A percentile compares a stretch with the other conserved stretches of the same genome.
These are phyloP conservation scores for Diploscapter pachys DNA, from an alignment of 1,140 invertebrate genomes.

Conservation along the genomic window DNA sequence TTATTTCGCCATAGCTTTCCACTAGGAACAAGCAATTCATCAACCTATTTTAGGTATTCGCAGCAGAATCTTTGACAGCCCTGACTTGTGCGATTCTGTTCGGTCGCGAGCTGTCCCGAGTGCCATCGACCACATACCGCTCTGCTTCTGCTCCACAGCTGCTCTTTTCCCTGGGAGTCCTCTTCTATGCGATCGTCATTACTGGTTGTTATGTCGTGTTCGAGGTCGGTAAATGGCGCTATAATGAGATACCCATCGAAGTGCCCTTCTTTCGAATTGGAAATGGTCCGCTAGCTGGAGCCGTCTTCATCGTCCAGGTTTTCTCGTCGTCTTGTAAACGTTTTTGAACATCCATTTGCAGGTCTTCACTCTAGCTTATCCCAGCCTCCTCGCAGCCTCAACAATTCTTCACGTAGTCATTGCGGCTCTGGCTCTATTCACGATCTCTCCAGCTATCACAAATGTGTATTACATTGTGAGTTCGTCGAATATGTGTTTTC, in stretches of 20 bases:
- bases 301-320: constrained; percentile 48
- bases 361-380: constrained; percentile 20
- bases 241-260: constrained; percentile 48
- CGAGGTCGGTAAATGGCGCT: constrained; percentile 57
- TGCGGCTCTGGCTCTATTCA: constrained; percentile 50
- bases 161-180: constrained; percentile 49
- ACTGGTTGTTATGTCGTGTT: constrained; percentile 56
- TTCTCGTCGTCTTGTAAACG: too few relatives aligned
- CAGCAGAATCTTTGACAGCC: constrained; percentile 43
- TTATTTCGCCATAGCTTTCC: too few relatives aligned
- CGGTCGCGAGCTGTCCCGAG: constrained; percentile 37
- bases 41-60: neutral
- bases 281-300: constrained; percentile 55
- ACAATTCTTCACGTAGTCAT: constrained; percentile 52
- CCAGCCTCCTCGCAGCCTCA: constrained; percentile 44
- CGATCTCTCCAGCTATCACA: constrained; percentile 51
- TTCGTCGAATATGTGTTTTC: neutral
- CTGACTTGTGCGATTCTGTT: constrained; percentile 44
- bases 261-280: constrained; percentile 52
- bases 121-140: constrained; percentile 30
- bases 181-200: constrained; percentile 52
- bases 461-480: constrained; percentile 55
- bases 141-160: constrained; percentile 50
- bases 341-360: too few relatives aligned
- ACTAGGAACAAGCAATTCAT: too few relatives aligned